Evolutionary conservation across 1,140 invertebrate genomes (phyloP).

Genomic region (Marisa cornuarietis): DNA sequence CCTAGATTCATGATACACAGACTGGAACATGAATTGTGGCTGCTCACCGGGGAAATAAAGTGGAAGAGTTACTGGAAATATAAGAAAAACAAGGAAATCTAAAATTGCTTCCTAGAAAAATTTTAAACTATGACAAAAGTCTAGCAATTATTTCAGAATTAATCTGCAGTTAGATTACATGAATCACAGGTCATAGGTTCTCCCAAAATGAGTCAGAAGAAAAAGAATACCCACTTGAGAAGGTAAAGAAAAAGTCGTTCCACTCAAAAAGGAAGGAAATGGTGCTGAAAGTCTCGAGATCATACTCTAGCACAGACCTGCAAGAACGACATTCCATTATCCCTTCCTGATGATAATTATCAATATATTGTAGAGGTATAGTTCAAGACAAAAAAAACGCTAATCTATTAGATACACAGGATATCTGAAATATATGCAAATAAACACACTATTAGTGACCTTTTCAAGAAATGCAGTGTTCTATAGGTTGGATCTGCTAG

Average conservation of each 20-base stretch:
- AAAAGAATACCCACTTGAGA: constrained; percentile 50
- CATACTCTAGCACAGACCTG: constrained; percentile 64
- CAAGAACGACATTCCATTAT: constrained; percentile 22
- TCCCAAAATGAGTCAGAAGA: too few relatives aligned
- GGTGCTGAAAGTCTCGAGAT: constrained; percentile 56
- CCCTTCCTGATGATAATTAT: too few relatives aligned
- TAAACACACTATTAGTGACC: too few relatives aligned
- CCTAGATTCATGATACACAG: constrained; percentile 63
- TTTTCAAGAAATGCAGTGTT: too few relatives aligned
- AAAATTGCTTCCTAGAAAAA: not conserved
- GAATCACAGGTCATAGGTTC: too few relatives aligned
- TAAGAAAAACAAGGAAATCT: constrained; percentile 16
- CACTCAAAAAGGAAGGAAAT: constrained; percentile 65
- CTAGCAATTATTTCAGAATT: not conserved
- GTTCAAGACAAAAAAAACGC: too few relatives aligned
- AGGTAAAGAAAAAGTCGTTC: constrained; percentile 66
- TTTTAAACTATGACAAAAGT: too few relatives aligned
- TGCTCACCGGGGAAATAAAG: constrained; percentile 61
- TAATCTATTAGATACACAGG: too few relatives aligned
- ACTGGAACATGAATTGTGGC: constrained; percentile 63
- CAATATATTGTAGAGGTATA: not conserved
- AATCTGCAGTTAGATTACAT: too few relatives aligned
- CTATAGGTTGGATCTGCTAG: too few relatives aligned
- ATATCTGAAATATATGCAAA: too few relatives aligned
- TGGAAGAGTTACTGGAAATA: constrained; percentile 60